Conservation (phyloP, 2,113 vertebrate genomes). For the Catagonus wagneri region DNA sequence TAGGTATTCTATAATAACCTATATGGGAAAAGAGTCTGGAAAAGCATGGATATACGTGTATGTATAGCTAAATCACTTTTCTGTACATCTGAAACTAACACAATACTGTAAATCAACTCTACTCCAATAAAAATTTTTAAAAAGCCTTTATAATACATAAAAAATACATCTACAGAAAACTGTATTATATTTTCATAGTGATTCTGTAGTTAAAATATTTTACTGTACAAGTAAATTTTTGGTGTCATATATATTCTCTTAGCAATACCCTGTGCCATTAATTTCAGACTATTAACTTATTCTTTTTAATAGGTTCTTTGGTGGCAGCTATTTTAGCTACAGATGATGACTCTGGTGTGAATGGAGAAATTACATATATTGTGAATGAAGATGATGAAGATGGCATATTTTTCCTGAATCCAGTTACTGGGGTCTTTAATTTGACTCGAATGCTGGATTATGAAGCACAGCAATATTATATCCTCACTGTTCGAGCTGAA, state of each 20-base stretch:
- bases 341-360: conserved; percentile 94
- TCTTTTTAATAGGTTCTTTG: conserved; percentile 91
- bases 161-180: neutral
- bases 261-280: neutral
- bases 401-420: conserved; percentile 94
- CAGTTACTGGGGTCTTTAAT: conserved; percentile 97
- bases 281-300: neutral
- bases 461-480: conserved; percentile 94
- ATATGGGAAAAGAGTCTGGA: too few species aligned
- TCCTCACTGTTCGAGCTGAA: conserved; percentile 91
- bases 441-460: conserved; percentile 94
- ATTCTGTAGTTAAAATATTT: conserved; percentile 18
- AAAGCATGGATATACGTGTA: too few species aligned
- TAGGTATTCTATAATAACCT: too few species aligned
- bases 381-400: conserved; percentile 96
- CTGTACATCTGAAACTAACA: too few species aligned
- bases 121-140: too few species aligned
- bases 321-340: conserved; percentile 97
- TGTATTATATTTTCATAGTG: neutral
- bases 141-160: too few species aligned
- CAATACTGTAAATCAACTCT: too few species aligned
- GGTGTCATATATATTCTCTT: neutral
- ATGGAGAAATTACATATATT: conserved; percentile 96
- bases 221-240: neutral
- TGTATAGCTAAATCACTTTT: too few species aligned